Evolutionary conservation across 1,140 invertebrate genomes (phyloP), one percentile per base, ranked within the genome.

Genomic region (Leptinotarsa defecta): DNA sequence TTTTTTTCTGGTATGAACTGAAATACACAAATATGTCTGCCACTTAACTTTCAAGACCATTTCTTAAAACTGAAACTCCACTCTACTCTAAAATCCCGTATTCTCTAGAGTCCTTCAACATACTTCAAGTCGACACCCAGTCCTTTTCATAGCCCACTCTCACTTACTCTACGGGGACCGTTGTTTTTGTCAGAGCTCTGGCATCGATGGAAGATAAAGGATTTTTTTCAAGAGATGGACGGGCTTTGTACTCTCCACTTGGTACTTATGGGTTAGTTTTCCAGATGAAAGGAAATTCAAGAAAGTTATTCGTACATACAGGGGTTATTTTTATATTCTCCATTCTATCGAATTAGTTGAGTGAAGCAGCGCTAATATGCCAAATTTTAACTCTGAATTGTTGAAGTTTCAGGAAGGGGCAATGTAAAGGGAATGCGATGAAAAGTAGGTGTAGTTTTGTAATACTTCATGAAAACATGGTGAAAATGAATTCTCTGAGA

Each of bases 181-280:
- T 57, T 57, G 52, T 57, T 57, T 57, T 57, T 57, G 52, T 57
- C 52, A 57, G 52, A 17, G 52, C 52, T 57, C 52, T 19, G 52
- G 52, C 52, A 57, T 57, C 52, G 52, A 57, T 57, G 52, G n/a
- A 57, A 57, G 52, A 57, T 57, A 57, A 57, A 57, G 52, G 52
- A 19, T 57, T 57, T 43, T 52, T 57, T 57, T 43, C 34, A 43
- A 43, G 34, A 43, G 34, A 43, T 11, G 34, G 34, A 43, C 34
- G 1, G 34, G 8, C 34, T 11, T 43, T 43, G 34, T 43, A 57
- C 17, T 57, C n/a, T 57, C 17, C n/a, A 43, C 52, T 19, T 17
- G 52, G 17, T 17, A 57, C n/a, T 19, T 19, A 17, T 57, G 15
- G 6, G 52, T 57, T 57, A 57, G 52, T 19, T 19, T 19, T 57